Evolutionary conservation across 2,113 vertebrate species (phyloP).

Genomic region (Melanostigma gelatinosum): DNA sequence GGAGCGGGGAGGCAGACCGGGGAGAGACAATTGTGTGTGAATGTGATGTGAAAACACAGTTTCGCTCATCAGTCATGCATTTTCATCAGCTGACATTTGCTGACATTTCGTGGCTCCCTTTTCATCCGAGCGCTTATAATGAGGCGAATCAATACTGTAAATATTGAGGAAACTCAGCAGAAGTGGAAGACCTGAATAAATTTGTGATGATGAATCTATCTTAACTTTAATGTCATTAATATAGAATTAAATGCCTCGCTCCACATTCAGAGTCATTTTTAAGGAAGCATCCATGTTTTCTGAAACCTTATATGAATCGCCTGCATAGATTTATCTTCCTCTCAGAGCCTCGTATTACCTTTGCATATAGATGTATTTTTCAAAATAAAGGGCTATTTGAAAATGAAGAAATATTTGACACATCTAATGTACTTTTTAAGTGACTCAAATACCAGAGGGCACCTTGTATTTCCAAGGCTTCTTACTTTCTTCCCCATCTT

Average conservation of each 20-base stretch:
- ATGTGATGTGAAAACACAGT: constrained; percentile 52
- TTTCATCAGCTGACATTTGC: constrained; percentile 74
- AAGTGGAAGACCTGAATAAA: background rate
- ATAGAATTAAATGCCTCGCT: background rate
- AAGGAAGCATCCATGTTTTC: background rate
- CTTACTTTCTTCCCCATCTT: background rate
- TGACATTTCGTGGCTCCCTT: constrained; percentile 61
- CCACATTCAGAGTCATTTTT: background rate
- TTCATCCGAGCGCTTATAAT: constrained; percentile 39
- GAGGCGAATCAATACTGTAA: constrained; percentile 52
- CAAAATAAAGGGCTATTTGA: background rate
- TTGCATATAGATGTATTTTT: background rate
- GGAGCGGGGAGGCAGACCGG: constrained; percentile 2
- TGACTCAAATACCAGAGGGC: background rate
- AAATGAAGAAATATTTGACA: background rate
- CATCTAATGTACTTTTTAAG: background rate
- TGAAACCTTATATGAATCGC: background rate
- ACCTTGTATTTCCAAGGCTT: background rate
- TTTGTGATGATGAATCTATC: constrained; percentile 23
- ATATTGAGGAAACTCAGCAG: constrained; percentile 22
- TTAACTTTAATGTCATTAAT: constrained; percentile 7
- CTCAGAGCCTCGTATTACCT: background rate
- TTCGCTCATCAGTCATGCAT: constrained; percentile 65
- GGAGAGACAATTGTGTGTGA: constrained; percentile 58
- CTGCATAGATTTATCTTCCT: background rate